Evolutionary conservation across 2,113 vertebrate species (phyloP).

Genomic region (Corythornis vintsioides): DNA sequence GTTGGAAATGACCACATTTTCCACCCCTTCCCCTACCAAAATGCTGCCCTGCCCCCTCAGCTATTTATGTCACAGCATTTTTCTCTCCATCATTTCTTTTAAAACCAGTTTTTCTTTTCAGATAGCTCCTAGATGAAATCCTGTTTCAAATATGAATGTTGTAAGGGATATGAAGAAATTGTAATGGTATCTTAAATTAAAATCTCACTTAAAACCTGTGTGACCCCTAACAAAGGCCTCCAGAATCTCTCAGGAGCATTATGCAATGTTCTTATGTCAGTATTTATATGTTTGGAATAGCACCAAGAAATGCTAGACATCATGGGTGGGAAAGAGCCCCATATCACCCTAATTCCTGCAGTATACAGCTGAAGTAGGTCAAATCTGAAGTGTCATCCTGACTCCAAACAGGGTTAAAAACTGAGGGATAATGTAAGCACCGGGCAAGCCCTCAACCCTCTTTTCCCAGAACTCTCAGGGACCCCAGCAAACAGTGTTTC

Average conservation of each 20-base stretch:
- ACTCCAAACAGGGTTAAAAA: not conserved
- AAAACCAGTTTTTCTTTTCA: not conserved
- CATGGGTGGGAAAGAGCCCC: not conserved
- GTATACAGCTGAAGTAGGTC: not conserved
- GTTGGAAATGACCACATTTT: slow-evolving; percentile 36
- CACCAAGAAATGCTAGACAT: not conserved
- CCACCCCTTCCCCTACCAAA: not conserved
- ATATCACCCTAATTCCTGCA: not conserved
- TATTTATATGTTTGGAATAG: not conserved
- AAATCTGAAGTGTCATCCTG: not conserved
- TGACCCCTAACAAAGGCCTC: not conserved
- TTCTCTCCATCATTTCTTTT: not conserved
- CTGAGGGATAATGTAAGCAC: not conserved
- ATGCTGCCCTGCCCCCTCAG: not conserved
- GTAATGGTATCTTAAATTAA: not conserved
- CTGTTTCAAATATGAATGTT: not conserved
- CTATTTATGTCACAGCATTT: not conserved
- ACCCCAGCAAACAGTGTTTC: not conserved
- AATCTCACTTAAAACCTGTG: not conserved
- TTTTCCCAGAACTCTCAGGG: not conserved
- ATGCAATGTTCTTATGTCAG: not conserved
- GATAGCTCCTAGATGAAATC: not conserved
- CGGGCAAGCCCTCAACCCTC: not conserved
- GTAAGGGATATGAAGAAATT: not conserved
- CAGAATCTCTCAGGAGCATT: not conserved